Evolutionary conservation across 2,113 vertebrate species (phyloP), one percentile per base, ranked within the genome.

Genomic region (Telmatochromis sp.): DNA sequence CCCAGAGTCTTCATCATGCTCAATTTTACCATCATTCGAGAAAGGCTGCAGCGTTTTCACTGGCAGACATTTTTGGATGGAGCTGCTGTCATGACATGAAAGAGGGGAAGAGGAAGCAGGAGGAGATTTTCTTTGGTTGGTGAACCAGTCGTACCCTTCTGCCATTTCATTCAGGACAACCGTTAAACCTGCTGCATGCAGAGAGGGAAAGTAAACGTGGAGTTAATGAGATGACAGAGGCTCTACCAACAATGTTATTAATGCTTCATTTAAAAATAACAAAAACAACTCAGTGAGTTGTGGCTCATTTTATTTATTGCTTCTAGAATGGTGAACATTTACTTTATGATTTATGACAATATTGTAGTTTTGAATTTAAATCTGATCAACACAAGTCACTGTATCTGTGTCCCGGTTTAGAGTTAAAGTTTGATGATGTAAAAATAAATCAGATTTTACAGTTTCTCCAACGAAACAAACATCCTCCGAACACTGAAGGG

Each of bases 141-240:
- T 4, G 47, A 15, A 75, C 15, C 37, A 11, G 33, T 68, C 49
- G 4, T 14, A 6, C 0, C 13, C 51, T 37, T 90, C 86, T 19
- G 85, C 60, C 65, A 49, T 87, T 37, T 90, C 83, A 26, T 49
- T 86, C 55, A 81, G 54, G 10, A 83, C 12, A 55, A 88, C 53
- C 7, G 5, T 58, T 40, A 88, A 65, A 78, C 73, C 89, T 91
- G 65, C 31, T 54, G 85, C 19, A 80, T 2, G 14, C 17, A 91
- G 11, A 83, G 17, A 75, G n/a, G 7, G 37, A 10, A 35, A 19
- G 40, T 17, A 80, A 3, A 49, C 3, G 5, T 47, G 37, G 21
- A 6, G 37, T 45, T 26, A 73, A 73, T 26, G 13, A 26, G 13
- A 35, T 2, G 15, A 26, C 3, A 4, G 17, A 7, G 17, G 5